phyloP scores from a whole-genome alignment of 1,140 invertebrate species.

The Conus ventricosus region DNA sequence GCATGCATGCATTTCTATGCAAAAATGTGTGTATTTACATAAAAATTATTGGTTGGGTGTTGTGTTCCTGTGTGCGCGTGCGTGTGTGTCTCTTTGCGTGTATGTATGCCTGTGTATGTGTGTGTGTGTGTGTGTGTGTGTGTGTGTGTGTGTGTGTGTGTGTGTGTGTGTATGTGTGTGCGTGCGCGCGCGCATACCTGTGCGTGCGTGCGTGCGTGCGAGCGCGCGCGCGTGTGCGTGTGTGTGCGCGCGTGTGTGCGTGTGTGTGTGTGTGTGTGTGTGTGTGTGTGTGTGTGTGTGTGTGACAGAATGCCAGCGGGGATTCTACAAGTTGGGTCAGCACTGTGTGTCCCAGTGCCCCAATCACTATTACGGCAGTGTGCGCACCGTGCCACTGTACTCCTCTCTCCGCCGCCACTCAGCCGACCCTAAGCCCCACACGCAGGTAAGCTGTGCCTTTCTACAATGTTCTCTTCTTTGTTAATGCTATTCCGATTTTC shows the following conservation, averaged over 20 bases:
- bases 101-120: too few relatives aligned
- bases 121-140: too few relatives aligned
- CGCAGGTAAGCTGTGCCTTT: conserved; percentile 24
- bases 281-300: conserved; percentile 1
- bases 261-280: neutral
- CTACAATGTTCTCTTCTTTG: too few relatives aligned
- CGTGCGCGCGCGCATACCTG: neutral
- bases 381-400: conserved; percentile 56
- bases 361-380: conserved; percentile 64
- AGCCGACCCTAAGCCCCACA: conserved; percentile 47
- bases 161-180: too few relatives aligned
- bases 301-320: conserved; percentile 64
- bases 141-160: too few relatives aligned
- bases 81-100: too few relatives aligned
- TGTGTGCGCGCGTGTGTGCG: too few relatives aligned
- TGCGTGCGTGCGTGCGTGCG: neutral
- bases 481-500: too few relatives aligned
- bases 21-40: too few relatives aligned
- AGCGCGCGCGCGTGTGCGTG: too few relatives aligned
- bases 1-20: neutral
- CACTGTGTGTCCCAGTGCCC: conserved; percentile 68
- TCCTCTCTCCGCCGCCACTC: conserved; percentile 44
- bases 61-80: too few relatives aligned
- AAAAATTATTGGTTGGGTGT: too few relatives aligned
- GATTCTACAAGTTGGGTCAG: conserved; percentile 65